Evolutionary conservation across 2,797 vertebrate genomes (phyloP), one percentile per base, ranked within the genome.

Genomic region (Pseudochaenichthys georgianus): DNA sequence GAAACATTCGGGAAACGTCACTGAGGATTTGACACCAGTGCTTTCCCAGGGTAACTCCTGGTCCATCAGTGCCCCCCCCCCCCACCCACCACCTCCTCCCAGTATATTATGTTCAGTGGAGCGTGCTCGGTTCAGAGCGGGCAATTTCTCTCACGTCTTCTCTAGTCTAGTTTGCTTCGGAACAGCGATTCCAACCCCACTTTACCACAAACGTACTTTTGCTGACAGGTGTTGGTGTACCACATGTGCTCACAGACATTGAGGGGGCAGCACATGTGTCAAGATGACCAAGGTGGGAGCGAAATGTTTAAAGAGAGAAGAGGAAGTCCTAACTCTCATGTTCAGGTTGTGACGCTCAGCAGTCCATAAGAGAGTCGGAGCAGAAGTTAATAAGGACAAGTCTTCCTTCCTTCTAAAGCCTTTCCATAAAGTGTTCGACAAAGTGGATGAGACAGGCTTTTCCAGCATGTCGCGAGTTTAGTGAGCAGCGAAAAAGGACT

Each of bases 51-150:
- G 87, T 87, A 82, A 85, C 86, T 87, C 77, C 74, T 77, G 87
- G 84, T 88, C 85, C 88, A 87, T 89, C 88, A 74, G 80, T 17
- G 57, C 45, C 75, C 78, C 42, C 70, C 77, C 78, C 59, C 74
- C 62, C 28, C 53, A 21, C 81, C 69, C 78, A 17, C 68, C 73
- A 70, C 57, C 73, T 54, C 42, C 58, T 81, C 67, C 60, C 63
- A 86, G 83, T 90, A 88, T 90, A 92, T 89, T 90, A 88, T 90
- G 90, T 81, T 92, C 92, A 93, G 87, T 85, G 87, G 82, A 94
- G 86, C 91, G 80, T 90, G 87, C 72, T 87, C 70, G 79, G 81
- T 92, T 92, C 86, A 91, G 86, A 89, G 78, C 75, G 70, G 84
- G 77, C 90, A 91, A 90, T 92, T 91, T 91, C 76, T 78, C 81